Evolutionary conservation across 2,888 invertebrate genomes (phyloP), one percentile per base, ranked within the genome.

Genomic region (Chloroclysta siterata): DNA sequence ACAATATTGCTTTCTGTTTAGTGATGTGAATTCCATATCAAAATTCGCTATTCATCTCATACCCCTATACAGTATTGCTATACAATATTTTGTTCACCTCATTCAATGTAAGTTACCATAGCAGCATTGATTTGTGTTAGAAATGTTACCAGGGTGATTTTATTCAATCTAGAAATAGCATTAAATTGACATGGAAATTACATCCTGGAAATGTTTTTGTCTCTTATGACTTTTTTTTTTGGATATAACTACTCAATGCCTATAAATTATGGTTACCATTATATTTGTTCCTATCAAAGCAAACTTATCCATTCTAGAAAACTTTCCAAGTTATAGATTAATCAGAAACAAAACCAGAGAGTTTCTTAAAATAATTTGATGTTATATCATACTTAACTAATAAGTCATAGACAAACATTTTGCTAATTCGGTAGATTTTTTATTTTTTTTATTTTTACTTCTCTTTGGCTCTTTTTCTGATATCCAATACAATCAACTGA

Each of bases 21-120:
- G 46, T 41, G 78, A 85, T 87, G 86, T 85, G 87, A 88, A 80
- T 87, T 89, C 89, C 88, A 88, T 87, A 64, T 51, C 50, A 17
- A 58, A 33, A 15, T 48, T 39, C 22, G 22, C 11, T 28, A 44
- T 22, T 7, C 8, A 13, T 3, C 22, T 22, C 22, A 2, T 22
- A 22, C 22, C 22, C 3, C n/a, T n/a, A n/a, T n/a, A n/a, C 22
- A 22, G 22, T 3, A 22, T 22, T n/a, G 6, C 6, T 6, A 42
- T 42, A 6, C 41, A 42, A n/a, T 6, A 7, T 8, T 6, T 6
- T 33, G 7, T 22, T 33, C 6, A 33, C 11, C 36, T 39, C 36
- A 44, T 44, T 44, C 7, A 44, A 44, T 44, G 15, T 17, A 15
- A 15, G 5, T 44, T 44, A 46, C 15, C 10, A 17, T 46, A 17